Conservation (phyloP, 2,888 invertebrate species). For the Clivina fossor region DNA sequence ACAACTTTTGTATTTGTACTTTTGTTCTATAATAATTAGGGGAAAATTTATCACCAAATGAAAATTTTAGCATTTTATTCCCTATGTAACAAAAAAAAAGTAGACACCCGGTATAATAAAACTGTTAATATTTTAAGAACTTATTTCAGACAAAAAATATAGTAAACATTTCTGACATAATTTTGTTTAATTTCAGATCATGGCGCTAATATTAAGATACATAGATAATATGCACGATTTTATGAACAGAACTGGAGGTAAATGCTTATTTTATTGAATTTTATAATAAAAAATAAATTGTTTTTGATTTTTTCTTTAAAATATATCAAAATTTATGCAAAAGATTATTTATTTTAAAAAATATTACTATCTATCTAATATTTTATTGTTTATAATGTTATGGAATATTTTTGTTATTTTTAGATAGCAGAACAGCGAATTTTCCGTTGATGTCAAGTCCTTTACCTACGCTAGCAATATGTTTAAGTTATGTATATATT, state of each 20-base stretch:
- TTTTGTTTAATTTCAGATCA: conserved; percentile 57
- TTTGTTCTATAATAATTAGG: too few species aligned
- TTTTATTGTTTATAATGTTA: conserved; percentile 16
- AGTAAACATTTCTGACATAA: neutral
- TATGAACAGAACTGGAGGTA: conserved; percentile 83
- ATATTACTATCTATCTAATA: too few species aligned
- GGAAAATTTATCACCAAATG: too few species aligned
- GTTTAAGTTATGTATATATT: conserved; percentile 83
- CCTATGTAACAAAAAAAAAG: too few species aligned
- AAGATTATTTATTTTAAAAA: conserved; percentile 17
- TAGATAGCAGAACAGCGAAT: conserved; percentile 85
- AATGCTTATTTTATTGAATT: conserved; percentile 49
- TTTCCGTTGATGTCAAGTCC: conserved; percentile 95
- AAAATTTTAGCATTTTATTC: too few species aligned
- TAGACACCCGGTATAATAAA: too few species aligned
- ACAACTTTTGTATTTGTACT: too few species aligned
- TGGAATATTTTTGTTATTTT: conserved; percentile 49
- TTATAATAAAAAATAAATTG: conserved; percentile 2
- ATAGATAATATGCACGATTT: conserved; percentile 77
- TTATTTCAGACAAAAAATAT: neutral
- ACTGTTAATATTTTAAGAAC: conserved; percentile 9
- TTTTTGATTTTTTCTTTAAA: neutral
- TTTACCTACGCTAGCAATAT: conserved; percentile 86
- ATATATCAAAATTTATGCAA: neutral
- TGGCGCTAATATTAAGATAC: conserved; percentile 81